Percentiles rank a stretch among this genome's conserved stretches.
These are phyloP conservation scores for Solen grandis DNA, from an alignment of 1,140 invertebrate species.

Conservation along the genomic window DNA sequence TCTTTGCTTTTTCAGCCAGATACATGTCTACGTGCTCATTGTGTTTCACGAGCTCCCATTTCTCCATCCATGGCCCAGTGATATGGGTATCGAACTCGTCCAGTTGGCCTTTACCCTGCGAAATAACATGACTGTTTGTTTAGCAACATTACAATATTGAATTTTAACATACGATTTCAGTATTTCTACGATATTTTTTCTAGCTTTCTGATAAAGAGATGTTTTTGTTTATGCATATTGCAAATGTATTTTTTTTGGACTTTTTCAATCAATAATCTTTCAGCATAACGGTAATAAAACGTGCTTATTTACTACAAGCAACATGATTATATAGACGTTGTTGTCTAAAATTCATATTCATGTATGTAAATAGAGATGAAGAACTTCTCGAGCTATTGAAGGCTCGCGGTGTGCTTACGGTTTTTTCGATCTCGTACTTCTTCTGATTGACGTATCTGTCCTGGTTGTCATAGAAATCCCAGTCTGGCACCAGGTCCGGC, in stretches of 20 bases:
- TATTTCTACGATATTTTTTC: no score
- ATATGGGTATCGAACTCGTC: constrained; percentile 36
- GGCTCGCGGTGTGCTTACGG: neutral
- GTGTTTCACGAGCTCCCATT: constrained; percentile 27
- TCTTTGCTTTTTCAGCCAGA: constrained; percentile 7
- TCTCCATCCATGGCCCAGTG: constrained; percentile 39
- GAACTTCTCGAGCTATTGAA: neutral
- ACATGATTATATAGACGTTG: no score
- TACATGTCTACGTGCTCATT: constrained; percentile 27
- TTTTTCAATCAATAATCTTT: neutral
- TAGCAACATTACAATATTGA: neutral
- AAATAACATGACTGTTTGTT: neutral
- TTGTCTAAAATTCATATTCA: neutral
- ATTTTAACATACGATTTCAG: neutral
- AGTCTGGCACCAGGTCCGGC: constrained; percentile 25
- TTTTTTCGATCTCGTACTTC: constrained; percentile 19
- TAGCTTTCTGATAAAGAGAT: no score
- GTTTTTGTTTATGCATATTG: no score
- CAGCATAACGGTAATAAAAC: neutral
- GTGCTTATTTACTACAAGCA: neutral
- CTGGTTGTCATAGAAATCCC: constrained; percentile 34
- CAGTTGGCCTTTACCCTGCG: neutral
- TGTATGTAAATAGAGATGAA: neutral
- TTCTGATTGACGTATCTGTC: no score
- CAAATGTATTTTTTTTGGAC: neutral